These are phyloP conservation scores for Erannis defoliaria DNA, from an alignment of 2,888 invertebrate genomes.

Conservation along the genomic window DNA sequence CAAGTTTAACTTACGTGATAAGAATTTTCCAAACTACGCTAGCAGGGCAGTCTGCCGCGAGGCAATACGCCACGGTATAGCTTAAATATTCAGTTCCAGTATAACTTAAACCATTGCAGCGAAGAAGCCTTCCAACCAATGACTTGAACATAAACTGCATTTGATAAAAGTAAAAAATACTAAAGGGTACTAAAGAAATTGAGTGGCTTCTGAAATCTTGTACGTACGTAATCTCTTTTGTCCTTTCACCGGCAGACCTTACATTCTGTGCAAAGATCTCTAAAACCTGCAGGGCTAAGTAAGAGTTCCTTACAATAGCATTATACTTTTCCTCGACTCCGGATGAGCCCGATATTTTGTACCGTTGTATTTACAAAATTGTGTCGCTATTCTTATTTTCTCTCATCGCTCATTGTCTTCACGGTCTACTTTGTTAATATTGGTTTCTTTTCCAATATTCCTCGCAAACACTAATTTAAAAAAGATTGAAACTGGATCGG, in stretches of 20 bases:
- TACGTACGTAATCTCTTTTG: slow-evolving; percentile 21
- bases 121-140: slow-evolving; percentile 1
- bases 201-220: slow-evolving; percentile 18
- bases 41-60: slow-evolving; percentile 61
- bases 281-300: slow-evolving; percentile 17
- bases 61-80: slow-evolving; percentile 64
- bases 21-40: slow-evolving; percentile 55
- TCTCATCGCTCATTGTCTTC: slow-evolving; percentile 37
- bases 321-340: slow-evolving; percentile 12
- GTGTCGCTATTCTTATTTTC: slow-evolving; percentile 28
- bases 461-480: slow-evolving; percentile 48
- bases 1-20: slow-evolving; percentile 62
- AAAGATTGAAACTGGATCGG: slow-evolving; percentile 54
- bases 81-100: slow-evolving; percentile 50
- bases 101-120: slow-evolving; percentile 34
- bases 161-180: too few relatives aligned
- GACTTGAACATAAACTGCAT: slow-evolving; percentile 8
- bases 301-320: slow-evolving; percentile 26
- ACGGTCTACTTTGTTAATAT: slow-evolving; percentile 29
- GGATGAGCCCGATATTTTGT: slow-evolving; percentile 27
- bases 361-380: slow-evolving; percentile 28
- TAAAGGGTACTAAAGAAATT: too few relatives aligned
- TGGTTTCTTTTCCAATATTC: slow-evolving; percentile 27
- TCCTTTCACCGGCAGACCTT: slow-evolving; percentile 5
- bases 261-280: slow-evolving; percentile 24